phyloP scores from a whole-genome alignment of 2,888 invertebrate genomes.

The Thumatha senex region DNA sequence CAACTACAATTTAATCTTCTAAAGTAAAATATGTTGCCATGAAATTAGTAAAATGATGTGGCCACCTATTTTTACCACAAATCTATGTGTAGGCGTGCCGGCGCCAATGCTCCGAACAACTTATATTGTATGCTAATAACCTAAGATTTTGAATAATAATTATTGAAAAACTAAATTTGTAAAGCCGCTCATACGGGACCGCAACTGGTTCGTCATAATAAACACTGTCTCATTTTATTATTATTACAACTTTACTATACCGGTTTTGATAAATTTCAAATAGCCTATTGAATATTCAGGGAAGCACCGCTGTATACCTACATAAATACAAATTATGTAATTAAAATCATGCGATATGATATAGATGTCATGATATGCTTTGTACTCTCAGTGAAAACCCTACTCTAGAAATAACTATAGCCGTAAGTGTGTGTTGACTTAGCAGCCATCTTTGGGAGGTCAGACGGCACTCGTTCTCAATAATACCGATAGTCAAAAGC shows the following conservation, averaged over 20 bases:
- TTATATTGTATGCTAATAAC: slow-evolving; percentile 79
- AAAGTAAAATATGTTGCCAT: slow-evolving; percentile 6
- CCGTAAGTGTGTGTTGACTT: no score
- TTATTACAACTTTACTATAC: slow-evolving; percentile 23
- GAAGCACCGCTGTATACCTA: slow-evolving; percentile 27
- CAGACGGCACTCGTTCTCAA: no score
- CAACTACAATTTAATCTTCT: slow-evolving; percentile 1
- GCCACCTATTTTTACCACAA: slow-evolving; percentile 20
- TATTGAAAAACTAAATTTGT: slow-evolving; percentile 65
- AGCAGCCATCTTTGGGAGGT: no score
- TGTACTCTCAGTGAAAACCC: no score
- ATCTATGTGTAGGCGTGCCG: slow-evolving; percentile 54
- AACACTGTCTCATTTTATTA: slow-evolving; percentile 28
- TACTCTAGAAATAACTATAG: no score
- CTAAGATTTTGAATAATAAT: slow-evolving; percentile 69
- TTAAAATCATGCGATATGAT: slow-evolving; percentile 2
- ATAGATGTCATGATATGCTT: no score
- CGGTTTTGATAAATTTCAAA: slow-evolving; percentile 34
- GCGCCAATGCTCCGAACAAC: slow-evolving; percentile 58
- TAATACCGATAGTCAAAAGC: no score
- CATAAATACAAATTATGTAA: slow-evolving; percentile 22
- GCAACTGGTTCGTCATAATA: slow-evolving; percentile 55
- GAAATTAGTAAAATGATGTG: slow-evolving; percentile 14
- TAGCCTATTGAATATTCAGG: slow-evolving; percentile 38
- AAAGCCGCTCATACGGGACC: slow-evolving; percentile 57